Evolutionary conservation across 1,140 invertebrate genomes (phyloP), one percentile per base, ranked within the genome.

Genomic region (Drosophila virilis): DNA sequence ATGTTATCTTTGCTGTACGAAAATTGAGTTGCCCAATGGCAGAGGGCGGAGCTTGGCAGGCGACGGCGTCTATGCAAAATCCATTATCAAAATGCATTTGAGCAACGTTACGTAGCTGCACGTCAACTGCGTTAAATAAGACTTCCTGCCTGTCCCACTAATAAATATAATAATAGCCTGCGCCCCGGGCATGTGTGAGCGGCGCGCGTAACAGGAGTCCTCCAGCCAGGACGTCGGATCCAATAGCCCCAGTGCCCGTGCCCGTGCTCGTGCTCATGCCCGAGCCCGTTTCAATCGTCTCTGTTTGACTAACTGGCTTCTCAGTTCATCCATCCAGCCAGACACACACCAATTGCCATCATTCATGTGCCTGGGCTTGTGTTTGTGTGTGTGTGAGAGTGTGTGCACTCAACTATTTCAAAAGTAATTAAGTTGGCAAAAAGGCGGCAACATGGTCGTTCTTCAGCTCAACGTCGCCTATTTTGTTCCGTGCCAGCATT

Each of bases 361-460:
- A 67, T 65, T 66, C 55, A 73, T 73, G 54, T 22, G 66, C 15
- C 38, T 52, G 45, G 33, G 57, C 69, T 15, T 28, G 10, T 46
- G 42, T 52, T 35, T 62, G 40, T 70, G 54, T 58, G 38, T 62
- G 40, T 70, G 54, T 22, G 50, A 28, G 43, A 50, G 55, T 60
- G 72, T 80, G 60, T 80, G 64, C 46, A 60, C 64, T 72, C 62
- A 86, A 85, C 81, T 85, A 85, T 85, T 85, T 86, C 75, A 76
- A 85, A 85, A 85, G 82, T 85, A 85, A 85, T 85, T 85, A 85
- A 85, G 82, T 85, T 85, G 64, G 78, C 82, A 72, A 78, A 75
- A 75, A 85, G 82, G 82, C 82, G 82, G 62, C 78, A 74, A 71
- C 64, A 60, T 57, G 35, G 58, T 74, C 62, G 76, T 80, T 66